A percentile compares a stretch with the other conserved stretches of the same genome.
Conservation (phyloP, 2,113 vertebrate genomes). For the Periophthalmus modestus region DNA sequence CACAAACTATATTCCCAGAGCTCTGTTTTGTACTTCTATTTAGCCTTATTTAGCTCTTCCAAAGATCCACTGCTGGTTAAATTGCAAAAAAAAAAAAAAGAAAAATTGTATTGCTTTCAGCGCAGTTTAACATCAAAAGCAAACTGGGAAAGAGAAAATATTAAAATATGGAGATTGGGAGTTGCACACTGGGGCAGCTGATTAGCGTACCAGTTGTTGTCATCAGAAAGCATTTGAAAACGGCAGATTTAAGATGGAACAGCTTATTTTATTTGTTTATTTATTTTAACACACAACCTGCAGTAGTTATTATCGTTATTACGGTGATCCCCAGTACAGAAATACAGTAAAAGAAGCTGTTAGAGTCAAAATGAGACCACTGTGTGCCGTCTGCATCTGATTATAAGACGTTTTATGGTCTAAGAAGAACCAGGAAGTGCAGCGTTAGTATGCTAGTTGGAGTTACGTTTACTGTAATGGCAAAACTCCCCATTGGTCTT, state of each 20-base stretch:
- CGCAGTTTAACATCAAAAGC: slow-evolving; percentile 58
- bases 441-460: too few species aligned
- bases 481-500: too few species aligned
- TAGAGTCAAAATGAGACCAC: too few species aligned
- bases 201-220: slow-evolving; percentile 58
- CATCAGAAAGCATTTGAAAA: slow-evolving; percentile 54
- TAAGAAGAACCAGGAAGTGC: too few species aligned
- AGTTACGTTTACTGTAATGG: too few species aligned
- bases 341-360: background rate
- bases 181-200: slow-evolving; percentile 55
- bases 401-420: too few species aligned
- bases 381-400: too few species aligned
- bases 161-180: slow-evolving; percentile 59
- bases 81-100: slow-evolving; percentile 22
- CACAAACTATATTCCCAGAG: slow-evolving; percentile 34
- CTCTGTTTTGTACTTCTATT: slow-evolving; percentile 28
- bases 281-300: slow-evolving; percentile 4
- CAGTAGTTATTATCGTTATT: background rate
- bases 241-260: slow-evolving; percentile 45
- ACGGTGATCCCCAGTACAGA: background rate
- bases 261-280: slow-evolving; percentile 35
- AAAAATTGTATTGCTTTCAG: slow-evolving; percentile 43
- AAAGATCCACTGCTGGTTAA: slow-evolving; percentile 46
- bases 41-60: slow-evolving; percentile 41
- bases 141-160: slow-evolving; percentile 42